Base-by-base conservation (phyloP, 2,888 invertebrate genomes). In the Lasius platythorax region DNA sequence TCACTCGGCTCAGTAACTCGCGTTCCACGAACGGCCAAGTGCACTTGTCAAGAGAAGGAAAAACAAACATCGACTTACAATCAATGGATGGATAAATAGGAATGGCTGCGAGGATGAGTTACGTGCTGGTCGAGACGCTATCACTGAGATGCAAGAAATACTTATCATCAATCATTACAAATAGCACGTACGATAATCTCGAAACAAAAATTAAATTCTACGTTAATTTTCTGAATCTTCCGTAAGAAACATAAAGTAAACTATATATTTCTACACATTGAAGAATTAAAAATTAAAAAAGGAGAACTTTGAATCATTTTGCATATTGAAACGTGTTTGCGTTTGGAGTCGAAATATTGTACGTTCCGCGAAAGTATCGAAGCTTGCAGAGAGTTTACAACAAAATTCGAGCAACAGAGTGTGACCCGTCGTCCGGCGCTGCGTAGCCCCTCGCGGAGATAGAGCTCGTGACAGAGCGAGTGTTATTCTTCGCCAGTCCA, bases 401-500 rank as follows among this genome's bases (percentile, higher is more conserved):
- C 33, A 23, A 70, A 78, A 78, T 70, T 70, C 40, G n/a, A 68
- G 56, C 33, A 37, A 33, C 46, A 15, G 66, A 66, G 33, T 66
- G 66, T n/a, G 40, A 68, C 40, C 53, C n/a, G 40, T 23, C 61
- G 63, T 61, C n/a, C 18, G 18, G 61, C n/a, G 43, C 18, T 18
- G 33, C 46, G 76, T 28, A 40, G 53, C 12, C 70, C 40, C 15
- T 15, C 70, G 40, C 23, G 78, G 11, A n/a, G 50, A 61, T 30
- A 72, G 61, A 64, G 40, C 76, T 85, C 58, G 64, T 75, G 84
- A 70, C 64, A 53, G 72, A 23, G 70, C 66, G 46, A 56, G 83
- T 90, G 86, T 88, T 89, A 83, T 87, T 88, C 85, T 82, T 82
- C 58, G 66, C 66, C 85, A 70, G 53, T 70, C 84, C 83, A 74